These are phyloP conservation scores for Cataglyphis hispanica DNA, from an alignment of 1,140 invertebrate genomes.

Conservation along the genomic window DNA sequence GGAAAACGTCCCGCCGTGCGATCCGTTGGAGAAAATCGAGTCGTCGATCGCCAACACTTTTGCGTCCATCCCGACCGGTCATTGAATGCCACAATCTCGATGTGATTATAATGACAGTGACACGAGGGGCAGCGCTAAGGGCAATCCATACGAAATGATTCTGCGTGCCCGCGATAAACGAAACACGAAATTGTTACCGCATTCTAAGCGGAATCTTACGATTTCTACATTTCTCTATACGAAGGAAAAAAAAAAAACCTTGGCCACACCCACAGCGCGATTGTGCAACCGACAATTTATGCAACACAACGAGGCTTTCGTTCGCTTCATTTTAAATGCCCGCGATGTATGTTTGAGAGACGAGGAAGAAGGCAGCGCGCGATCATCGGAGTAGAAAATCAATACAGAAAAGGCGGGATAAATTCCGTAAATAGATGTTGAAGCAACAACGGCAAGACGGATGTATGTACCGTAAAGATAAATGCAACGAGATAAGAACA, in stretches of 20 bases:
- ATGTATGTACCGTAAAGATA: conserved; percentile 40
- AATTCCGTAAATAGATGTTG: conserved; percentile 9
- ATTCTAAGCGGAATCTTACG: conserved; percentile 47
- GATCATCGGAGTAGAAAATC: not conserved
- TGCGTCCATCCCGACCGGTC: conserved; percentile 46
- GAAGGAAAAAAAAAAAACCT: not conserved
- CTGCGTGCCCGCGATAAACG: conserved; percentile 44
- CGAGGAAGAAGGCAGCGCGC: not conserved
- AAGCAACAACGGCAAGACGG: conserved; percentile 21
- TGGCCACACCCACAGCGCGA: conserved; percentile 38
- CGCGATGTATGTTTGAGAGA: not conserved
- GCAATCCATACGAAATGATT: conserved; percentile 27
- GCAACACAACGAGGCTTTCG: conserved; percentile 38
- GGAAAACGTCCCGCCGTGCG: conserved; percentile 80
- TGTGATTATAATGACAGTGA: conserved; percentile 60
- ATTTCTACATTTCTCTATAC: conserved; percentile 39
- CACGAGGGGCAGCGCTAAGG: conserved; percentile 20
- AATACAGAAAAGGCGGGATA: not conserved
- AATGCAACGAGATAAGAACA: conserved; percentile 51
- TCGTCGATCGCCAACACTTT: conserved; percentile 70
- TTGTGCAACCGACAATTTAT: conserved; percentile 52
- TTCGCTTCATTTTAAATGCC: conserved; percentile 31
- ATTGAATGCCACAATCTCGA: conserved; percentile 55
- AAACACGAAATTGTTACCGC: conserved; percentile 44
- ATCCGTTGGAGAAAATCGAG: conserved; percentile 70